These are phyloP conservation scores for Lissocephala sabroskyi DNA, from an alignment of 2,888 invertebrate genomes.

Conservation along the genomic window DNA sequence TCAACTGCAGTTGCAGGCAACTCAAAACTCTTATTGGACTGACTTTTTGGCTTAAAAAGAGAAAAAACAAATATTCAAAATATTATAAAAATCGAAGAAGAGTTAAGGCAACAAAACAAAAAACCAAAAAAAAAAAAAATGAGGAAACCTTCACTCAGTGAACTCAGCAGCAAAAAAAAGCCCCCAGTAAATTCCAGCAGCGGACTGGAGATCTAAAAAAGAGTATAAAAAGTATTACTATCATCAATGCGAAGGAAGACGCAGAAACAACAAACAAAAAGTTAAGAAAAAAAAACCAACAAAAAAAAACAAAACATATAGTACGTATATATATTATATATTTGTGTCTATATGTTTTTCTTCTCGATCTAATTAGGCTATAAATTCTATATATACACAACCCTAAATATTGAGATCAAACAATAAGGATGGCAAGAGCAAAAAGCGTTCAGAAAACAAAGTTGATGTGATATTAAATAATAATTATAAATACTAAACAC, in stretches of 20 bases:
- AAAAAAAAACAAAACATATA: conserved; percentile 18
- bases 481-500: conserved; percentile 48
- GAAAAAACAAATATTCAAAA: conserved; percentile 58
- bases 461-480: conserved; percentile 71
- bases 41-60: conserved; percentile 60
- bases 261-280: too few species aligned
- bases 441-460: conserved; percentile 56
- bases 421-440: conserved; percentile 8
- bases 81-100: conserved; percentile 50
- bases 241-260: conserved; percentile 2
- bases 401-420: conserved; percentile 5
- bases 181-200: conserved; percentile 3
- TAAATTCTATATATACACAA: conserved; percentile 25
- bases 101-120: conserved; percentile 16
- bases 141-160: conserved; percentile 49
- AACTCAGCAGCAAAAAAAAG: conserved; percentile 20
- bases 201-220: conserved; percentile 9
- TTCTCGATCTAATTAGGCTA: conserved; percentile 49
- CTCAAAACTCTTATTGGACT: conserved; percentile 65
- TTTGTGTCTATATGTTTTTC: conserved; percentile 22
- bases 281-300: conserved; percentile 24
- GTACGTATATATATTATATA: conserved; percentile 24
- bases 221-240: conserved; percentile 3
- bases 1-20: conserved; percentile 68
- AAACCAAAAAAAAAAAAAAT: conserved; percentile 17